A percentile compares a stretch with the other conserved stretches of the same genome.
Conservation (phyloP, 1,140 invertebrate genomes). For the Aphelinus certus region DNA sequence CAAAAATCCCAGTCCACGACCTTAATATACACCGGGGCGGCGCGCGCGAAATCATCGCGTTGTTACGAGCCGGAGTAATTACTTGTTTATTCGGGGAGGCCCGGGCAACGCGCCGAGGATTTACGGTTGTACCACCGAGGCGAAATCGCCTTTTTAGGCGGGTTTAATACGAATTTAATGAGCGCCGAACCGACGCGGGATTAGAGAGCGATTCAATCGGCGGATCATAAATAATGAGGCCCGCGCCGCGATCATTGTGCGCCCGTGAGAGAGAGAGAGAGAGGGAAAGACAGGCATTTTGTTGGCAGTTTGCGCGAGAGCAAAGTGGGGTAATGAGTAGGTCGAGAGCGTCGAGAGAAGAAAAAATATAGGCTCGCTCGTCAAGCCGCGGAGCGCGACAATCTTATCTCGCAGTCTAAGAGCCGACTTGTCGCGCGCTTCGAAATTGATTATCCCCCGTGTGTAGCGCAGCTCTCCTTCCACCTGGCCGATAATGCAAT, state of each 20-base stretch:
- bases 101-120: neutral
- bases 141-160: conserved; percentile 19
- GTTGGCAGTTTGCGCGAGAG: neutral
- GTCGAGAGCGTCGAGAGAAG: neutral
- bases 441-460: no score
- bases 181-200: neutral
- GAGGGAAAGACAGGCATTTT: neutral
- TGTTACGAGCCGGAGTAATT: conserved; percentile 4
- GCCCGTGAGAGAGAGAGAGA: neutral
- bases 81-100: conserved; percentile 9
- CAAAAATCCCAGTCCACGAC: conserved; percentile 18
- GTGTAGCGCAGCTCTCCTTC: no score
- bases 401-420: no score
- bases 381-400: no score
- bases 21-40: conserved; percentile 9
- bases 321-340: conserved; percentile 7
- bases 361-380: no score
- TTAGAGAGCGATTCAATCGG: neutral
- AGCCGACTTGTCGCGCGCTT: no score
- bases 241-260: neutral
- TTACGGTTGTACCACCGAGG: conserved; percentile 2
- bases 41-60: neutral
- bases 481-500: no score
- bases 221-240: conserved; percentile 6
- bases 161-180: conserved; percentile 19